A percentile compares a stretch with the other conserved stretches of the same genome.
phyloP scores from a whole-genome alignment of 2,113 vertebrate genomes.

The Ramphastos sulfuratus region DNA sequence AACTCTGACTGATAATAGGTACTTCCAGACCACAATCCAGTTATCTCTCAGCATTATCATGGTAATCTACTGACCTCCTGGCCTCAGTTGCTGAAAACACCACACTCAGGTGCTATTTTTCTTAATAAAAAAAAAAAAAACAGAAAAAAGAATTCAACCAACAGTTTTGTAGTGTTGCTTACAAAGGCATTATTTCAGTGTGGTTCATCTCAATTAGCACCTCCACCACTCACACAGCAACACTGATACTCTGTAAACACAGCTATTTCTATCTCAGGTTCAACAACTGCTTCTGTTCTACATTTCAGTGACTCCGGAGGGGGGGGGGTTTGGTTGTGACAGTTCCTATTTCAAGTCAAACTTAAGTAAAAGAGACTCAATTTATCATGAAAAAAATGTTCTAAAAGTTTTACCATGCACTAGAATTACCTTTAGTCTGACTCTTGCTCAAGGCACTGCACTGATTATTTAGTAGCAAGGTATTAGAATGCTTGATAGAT shows the following conservation, averaged over 20 bases:
- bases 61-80: not conserved
- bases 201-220: not conserved
- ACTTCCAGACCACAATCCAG: not conserved
- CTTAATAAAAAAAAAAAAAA: not conserved
- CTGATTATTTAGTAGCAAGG: not conserved
- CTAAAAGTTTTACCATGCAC: not conserved
- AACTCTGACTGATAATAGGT: not conserved
- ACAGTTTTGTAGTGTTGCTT: not conserved
- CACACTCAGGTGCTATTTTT: not conserved
- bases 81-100: not conserved
- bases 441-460: not conserved
- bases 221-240: not conserved
- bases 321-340: not conserved
- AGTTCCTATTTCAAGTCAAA: not conserved
- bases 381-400: not conserved
- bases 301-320: not conserved
- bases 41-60: not conserved
- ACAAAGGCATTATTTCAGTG: not conserved
- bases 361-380: not conserved
- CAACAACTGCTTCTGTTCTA: not conserved
- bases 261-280: not conserved
- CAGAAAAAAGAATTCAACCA: not conserved
- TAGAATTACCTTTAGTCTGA: not conserved
- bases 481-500: not conserved
- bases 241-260: not conserved